These are phyloP conservation scores for Phaonia tiefii DNA, from an alignment of 2,888 invertebrate genomes.

Conservation along the genomic window DNA sequence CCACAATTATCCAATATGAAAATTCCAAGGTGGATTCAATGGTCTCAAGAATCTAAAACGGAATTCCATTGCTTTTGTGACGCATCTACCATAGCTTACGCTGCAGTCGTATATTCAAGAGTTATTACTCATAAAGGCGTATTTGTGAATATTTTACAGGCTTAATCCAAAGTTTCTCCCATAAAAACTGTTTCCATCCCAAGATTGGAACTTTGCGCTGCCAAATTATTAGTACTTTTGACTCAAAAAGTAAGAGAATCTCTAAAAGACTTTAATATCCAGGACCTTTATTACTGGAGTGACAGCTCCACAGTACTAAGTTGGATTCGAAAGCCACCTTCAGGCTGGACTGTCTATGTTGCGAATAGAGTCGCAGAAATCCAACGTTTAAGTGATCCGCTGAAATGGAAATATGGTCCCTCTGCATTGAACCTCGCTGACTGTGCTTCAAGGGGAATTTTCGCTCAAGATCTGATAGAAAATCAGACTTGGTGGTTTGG, in stretches of 20 bases:
- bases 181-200: constrained; percentile 46
- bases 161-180: constrained; percentile 49
- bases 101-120: constrained; percentile 29
- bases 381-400: neutral
- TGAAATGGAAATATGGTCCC: constrained; percentile 16
- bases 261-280: neutral
- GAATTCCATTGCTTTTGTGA: constrained; percentile 37
- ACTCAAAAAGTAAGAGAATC: constrained; percentile 8
- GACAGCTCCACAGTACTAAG: constrained; percentile 46
- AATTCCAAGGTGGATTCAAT: constrained; percentile 37
- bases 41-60: neutral
- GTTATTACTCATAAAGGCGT: constrained; percentile 5
- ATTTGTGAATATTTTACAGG: constrained; percentile 46
- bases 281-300: constrained; percentile 41
- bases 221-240: constrained; percentile 22
- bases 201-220: too few relatives aligned
- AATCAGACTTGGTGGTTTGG: too few relatives aligned
- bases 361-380: too few relatives aligned
- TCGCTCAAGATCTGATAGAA: neutral
- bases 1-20: neutral
- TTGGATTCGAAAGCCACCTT: constrained; percentile 44
- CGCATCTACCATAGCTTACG: constrained; percentile 36
- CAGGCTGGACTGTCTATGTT: constrained; percentile 39
- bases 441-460: constrained; percentile 24
- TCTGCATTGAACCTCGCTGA: constrained; percentile 10